Evolutionary conservation across 2,888 invertebrate species (phyloP), one percentile per base, ranked within the genome.

Genomic region (Limenitis camilla): DNA sequence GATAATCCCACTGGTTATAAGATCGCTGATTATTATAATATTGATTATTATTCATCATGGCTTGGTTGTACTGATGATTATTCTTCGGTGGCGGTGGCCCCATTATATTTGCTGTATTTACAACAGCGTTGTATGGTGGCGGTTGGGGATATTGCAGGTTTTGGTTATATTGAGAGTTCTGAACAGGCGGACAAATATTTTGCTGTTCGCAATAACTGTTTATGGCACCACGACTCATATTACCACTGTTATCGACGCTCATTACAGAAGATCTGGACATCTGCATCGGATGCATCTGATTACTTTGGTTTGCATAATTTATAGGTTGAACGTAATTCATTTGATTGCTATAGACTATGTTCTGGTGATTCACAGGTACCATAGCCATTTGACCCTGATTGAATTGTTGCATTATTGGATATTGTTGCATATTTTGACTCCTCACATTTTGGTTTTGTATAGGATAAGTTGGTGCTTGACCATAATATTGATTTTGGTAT

Each of bases 21-120:
- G 83, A 79, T 58, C 81, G 72, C 63, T 86, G 83, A 50, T 79
- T 79, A 60, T 80, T 88, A 60, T 81, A 86, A 60, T 86, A 86
- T 65, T 86, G 86, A 53, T 86, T 85, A 62, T 81, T 85, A 58
- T 85, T 86, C 76, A 84, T 78, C 83, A 86, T 86, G 0, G 81
- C 76, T 68, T 85, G 84, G 50, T 85, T 85, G 61, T 84, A 86
- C 44, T 85, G 85, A 41, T 87, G 86, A 55, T 83, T 85, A 56
- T 87, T 85, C 58, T 86, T 86, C 3, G 86, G 87, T 35, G 85
- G 83, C 1, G 86, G 86, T 7, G 86, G 86, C 1, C 86, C 86
- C 86, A 87, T 87, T 0, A 82, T 81, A 55, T 84, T 84, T 0
- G 73, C 72, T 51, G 79, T 74, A 52, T 88, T 88, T 4, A 83